phyloP scores from a whole-genome alignment of 2,113 vertebrate species.

The Baryphthengus martii region DNA sequence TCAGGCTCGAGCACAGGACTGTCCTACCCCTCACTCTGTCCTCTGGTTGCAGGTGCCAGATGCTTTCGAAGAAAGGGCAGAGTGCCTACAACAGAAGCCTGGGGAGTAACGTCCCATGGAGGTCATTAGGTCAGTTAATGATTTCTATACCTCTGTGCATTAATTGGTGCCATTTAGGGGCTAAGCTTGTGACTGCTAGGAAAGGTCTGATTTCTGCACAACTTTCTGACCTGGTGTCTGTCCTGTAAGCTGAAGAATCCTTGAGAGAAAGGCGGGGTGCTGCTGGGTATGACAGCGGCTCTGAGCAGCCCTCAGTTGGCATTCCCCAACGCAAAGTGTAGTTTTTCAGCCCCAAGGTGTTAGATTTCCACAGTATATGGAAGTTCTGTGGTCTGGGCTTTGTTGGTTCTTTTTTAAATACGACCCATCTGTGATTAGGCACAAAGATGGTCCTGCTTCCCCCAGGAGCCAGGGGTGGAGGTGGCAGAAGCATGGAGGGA shows the following conservation, averaged over 20 bases:
- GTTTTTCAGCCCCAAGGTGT: not conserved
- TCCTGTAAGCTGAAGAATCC: not conserved
- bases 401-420: not conserved
- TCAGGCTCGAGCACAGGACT: not conserved
- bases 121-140: not conserved
- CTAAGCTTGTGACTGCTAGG: not conserved
- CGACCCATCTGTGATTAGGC: not conserved
- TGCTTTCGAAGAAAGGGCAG: not conserved
- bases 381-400: not conserved
- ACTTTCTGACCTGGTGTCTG: fast-evolving
- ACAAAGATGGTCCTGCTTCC: not conserved
- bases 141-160: not conserved
- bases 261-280: not conserved
- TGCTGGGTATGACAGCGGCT: fast-evolving
- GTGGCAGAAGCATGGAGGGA: not conserved
- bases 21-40: not conserved
- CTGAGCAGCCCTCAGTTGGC: not conserved
- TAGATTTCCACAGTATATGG: not conserved
- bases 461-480: not conserved
- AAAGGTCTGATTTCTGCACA: not conserved
- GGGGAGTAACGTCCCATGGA: not conserved
- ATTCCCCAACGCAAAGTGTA: not conserved
- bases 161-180: not conserved
- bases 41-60: not conserved
- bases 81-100: not conserved